Percentiles rank a stretch among this genome's conserved stretches.
Evolutionary conservation across 2,888 invertebrate species (phyloP).

Genomic region (Griposia aprilina): DNA sequence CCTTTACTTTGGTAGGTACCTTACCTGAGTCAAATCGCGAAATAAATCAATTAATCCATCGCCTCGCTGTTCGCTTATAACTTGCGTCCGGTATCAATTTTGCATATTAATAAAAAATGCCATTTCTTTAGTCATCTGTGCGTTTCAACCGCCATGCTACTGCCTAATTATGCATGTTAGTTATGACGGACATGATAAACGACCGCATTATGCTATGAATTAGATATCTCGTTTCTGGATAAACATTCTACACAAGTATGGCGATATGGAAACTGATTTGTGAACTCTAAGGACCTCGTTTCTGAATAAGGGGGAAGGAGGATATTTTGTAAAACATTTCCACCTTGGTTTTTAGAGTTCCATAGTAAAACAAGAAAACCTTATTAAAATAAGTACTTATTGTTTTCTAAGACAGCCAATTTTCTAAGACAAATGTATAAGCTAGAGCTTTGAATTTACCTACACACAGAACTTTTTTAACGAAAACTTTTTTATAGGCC

Average conservation of each 20-base stretch:
- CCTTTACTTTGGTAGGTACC: not conserved
- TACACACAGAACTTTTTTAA: not conserved
- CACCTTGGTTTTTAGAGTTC: not conserved
- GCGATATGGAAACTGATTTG: slow-evolving; percentile 11
- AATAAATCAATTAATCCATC: slow-evolving; percentile 16
- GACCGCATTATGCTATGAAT: slow-evolving; percentile 41
- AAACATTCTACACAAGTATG: slow-evolving; percentile 33
- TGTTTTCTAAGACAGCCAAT: not conserved
- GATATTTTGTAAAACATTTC: not conserved
- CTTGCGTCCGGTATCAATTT: slow-evolving; percentile 50
- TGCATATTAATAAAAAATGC: slow-evolving; percentile 65
- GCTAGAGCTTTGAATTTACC: not conserved
- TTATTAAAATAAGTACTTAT: not conserved
- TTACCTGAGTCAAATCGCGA: not conserved
- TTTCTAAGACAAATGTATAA: not conserved
- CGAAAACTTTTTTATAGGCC: not conserved
- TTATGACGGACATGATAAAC: slow-evolving; percentile 56
- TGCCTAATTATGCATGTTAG: slow-evolving; percentile 61
- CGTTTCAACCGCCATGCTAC: slow-evolving; percentile 57
- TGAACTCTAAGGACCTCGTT: not conserved
- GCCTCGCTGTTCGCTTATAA: slow-evolving; percentile 39
- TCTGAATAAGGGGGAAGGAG: not conserved
- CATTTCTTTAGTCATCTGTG: slow-evolving; percentile 69
- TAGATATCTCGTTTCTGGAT: slow-evolving; percentile 49
- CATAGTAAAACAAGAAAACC: not conserved